These are phyloP conservation scores for Eulacestoma nigropectus DNA, from an alignment of 2,113 vertebrate genomes.

Conservation along the genomic window DNA sequence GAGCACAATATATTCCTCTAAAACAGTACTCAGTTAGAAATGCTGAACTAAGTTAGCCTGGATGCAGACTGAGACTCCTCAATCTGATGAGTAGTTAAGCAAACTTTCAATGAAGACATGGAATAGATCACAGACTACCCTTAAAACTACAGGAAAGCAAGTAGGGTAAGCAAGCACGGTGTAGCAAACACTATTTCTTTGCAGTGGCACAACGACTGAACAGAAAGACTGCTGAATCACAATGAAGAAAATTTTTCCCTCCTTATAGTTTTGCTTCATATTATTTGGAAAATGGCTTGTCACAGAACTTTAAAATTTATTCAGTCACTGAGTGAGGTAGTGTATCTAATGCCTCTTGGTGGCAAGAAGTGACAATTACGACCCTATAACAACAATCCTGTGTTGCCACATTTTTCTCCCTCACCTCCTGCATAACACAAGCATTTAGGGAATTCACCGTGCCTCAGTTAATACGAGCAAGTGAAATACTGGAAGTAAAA, in stretches of 20 bases:
- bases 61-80: not conserved
- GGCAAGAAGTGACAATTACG: not conserved
- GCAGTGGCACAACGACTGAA: not conserved
- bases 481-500: not conserved
- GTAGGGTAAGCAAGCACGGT: not conserved
- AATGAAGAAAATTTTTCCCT: not conserved
- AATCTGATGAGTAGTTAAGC: rapidly evolving
- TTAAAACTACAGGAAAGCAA: not conserved
- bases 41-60: not conserved
- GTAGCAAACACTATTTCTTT: not conserved
- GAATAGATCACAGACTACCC: not conserved
- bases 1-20: not conserved
- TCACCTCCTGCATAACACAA: not conserved
- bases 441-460: not conserved
- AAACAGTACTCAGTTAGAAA: not conserved
- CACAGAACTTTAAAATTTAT: not conserved
- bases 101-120: not conserved
- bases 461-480: not conserved
- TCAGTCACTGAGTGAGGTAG: not conserved
- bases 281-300: not conserved
- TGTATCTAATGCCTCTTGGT: not conserved
- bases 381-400: not conserved
- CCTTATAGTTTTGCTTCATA: not conserved
- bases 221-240: not conserved
- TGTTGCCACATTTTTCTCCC: not conserved